A percentile compares a stretch with the other conserved stretches of the same genome.
These are phyloP conservation scores for Drosophila athabasca DNA, from an alignment of 1,140 invertebrate genomes.

Conservation along the genomic window DNA sequence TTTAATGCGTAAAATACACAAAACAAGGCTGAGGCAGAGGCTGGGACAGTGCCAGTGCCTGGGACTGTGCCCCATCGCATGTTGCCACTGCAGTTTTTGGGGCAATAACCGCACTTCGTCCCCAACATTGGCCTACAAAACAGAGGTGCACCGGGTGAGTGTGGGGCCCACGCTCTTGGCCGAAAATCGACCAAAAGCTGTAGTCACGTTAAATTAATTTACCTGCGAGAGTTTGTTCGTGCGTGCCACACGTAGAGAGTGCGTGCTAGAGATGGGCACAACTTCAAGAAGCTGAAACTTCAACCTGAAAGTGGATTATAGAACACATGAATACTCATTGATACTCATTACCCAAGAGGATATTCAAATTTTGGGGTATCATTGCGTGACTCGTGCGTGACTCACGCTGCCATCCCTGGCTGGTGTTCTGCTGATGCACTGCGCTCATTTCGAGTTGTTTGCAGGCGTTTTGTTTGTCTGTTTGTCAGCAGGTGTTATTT, in stretches of 20 bases:
- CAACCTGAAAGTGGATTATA: no score
- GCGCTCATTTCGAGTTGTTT: slow-evolving; percentile 72
- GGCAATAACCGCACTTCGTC: slow-evolving; percentile 72
- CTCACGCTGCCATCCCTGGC: slow-evolving; percentile 24
- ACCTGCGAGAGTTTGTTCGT: slow-evolving; percentile 45
- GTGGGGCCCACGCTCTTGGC: slow-evolving; percentile 54
- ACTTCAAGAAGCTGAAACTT: no score
- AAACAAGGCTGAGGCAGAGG: slow-evolving; percentile 20
- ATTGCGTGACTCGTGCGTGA: neutral
- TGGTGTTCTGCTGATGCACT: slow-evolving; percentile 13
- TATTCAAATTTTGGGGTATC: no score
- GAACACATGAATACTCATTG: no score
- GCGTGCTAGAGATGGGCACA: slow-evolving; percentile 24
- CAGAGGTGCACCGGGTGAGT: neutral
- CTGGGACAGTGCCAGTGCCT: neutral
- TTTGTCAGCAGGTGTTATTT: slow-evolving; percentile 79
- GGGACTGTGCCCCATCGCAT: slow-evolving; percentile 11
- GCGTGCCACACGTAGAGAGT: slow-evolving; percentile 12
- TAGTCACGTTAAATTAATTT: slow-evolving; percentile 82
- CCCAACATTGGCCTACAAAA: slow-evolving; percentile 64
- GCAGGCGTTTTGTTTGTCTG: slow-evolving; percentile 71
- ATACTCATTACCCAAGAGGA: no score
- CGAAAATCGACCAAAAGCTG: slow-evolving; percentile 77
- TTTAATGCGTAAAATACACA: slow-evolving; percentile 78
- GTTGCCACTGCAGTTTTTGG: slow-evolving; percentile 62